Evolutionary conservation across 2,888 invertebrate species (phyloP).

Genomic region (Megamerina dolium): DNA sequence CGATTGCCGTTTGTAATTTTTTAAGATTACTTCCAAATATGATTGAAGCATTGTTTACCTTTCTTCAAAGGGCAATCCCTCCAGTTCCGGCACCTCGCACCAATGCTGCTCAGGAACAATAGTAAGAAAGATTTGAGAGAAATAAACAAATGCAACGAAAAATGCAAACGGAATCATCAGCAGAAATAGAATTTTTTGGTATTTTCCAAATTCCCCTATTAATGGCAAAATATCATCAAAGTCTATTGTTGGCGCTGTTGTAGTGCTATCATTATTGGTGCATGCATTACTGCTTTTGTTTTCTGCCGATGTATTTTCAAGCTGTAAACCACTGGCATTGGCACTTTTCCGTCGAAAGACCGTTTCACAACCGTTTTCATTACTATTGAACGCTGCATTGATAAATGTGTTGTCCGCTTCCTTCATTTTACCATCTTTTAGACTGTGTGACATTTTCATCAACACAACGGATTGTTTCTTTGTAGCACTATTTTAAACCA

Average conservation of each 20-base stretch:
- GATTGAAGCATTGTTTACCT: too few species aligned
- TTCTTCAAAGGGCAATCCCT: constrained; percentile 60
- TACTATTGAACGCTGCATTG: constrained; percentile 21
- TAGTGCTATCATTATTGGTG: constrained; percentile 15
- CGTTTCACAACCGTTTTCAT: constrained; percentile 20
- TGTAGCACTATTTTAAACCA: too few species aligned
- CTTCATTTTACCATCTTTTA: constrained; percentile 3
- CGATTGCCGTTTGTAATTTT: too few species aligned
- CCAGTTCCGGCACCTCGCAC: constrained; percentile 58
- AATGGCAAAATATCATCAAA: constrained; percentile 79
- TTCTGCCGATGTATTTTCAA: constrained; percentile 19
- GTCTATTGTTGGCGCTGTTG: constrained; percentile 51
- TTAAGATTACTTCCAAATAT: too few species aligned
- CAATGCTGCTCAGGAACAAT: constrained; percentile 74
- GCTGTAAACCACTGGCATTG: constrained; percentile 32
- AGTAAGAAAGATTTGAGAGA: constrained; percentile 83
- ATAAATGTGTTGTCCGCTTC: constrained; percentile 16
- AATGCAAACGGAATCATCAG: constrained; percentile 83
- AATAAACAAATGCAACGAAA: constrained; percentile 84
- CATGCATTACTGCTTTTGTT: constrained; percentile 10
- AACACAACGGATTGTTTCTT: too few species aligned
- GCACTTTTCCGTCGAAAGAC: constrained; percentile 40
- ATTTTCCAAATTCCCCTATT: constrained; percentile 78
- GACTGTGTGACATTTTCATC: constrained; percentile 10
- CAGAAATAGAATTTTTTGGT: constrained; percentile 75